Base-by-base conservation (phyloP, 1,140 invertebrate genomes). In the Heliconius hewitsoni region DNA sequence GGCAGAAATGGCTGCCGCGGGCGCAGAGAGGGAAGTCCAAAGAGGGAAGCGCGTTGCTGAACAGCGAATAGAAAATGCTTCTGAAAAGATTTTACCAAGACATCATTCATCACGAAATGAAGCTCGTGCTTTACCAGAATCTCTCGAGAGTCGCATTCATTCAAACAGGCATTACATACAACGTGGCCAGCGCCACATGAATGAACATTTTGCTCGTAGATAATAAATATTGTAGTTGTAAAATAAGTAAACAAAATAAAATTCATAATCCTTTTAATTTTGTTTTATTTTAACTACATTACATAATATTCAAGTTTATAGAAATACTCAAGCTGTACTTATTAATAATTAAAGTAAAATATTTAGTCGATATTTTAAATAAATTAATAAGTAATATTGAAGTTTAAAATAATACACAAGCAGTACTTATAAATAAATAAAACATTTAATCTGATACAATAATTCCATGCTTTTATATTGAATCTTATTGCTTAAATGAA, bases 1-100 rank as follows among this genome's bases (percentile, higher is more conserved):
- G 79, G 95, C 95, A 73, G 97, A 98, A 94, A 99, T 99, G 98
- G 97, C 97, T 95, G 86, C 89, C 0, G 93, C 91, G 0, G 93
- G 93, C 0, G 83, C 83, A 0, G 88, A 91, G 77, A 84, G 92
- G 0, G 93, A 94, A 82, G 77, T 83, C 8, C 79, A 89, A 78
- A 86, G 93, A 18, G 88, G 86, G 0, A 73, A 79, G 1, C 90
- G 91, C 30, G 91, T 94, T 39, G 90, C 90, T 9, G 74, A 82
- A 30, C 90, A 93, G 76, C 78, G 89, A 23, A 83, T 78, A 60
- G 89, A 89, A 76, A 91, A 87, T 30, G 84, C 79, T 42, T 80
- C 78, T 8, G 84, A 82, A 23, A 85, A 86, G 50, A 82, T 81
- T n/a, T 74, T 11, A 46, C n/a, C 82, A 27, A 78, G 78, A 50